These are phyloP conservation scores for Phaethornis superciliosus DNA, from an alignment of 2,113 vertebrate species.

Conservation along the genomic window DNA sequence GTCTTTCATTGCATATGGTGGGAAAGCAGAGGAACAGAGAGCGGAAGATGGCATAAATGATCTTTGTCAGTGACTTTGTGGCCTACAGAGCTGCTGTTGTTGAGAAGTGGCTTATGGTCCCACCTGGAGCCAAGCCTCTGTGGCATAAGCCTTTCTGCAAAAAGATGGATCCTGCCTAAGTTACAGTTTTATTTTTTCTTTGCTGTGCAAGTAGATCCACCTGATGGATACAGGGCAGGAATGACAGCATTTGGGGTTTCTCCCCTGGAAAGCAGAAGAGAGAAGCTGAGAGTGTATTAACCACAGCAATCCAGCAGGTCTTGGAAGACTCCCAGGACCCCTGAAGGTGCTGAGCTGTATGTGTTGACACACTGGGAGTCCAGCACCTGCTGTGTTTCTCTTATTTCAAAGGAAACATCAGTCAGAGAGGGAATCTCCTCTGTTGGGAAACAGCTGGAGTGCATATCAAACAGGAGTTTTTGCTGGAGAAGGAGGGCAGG, in stretches of 20 bases:
- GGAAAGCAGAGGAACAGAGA: neutral
- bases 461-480: neutral
- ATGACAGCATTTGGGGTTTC: neutral
- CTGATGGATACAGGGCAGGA: neutral
- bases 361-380: constrained; percentile 1
- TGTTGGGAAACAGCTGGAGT: neutral
- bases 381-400: neutral
- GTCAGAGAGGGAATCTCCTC: neutral
- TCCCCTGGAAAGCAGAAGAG: neutral
- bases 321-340: constrained; percentile 73
- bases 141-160: neutral
- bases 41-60: neutral
- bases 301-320: constrained; percentile 48
- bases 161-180: neutral
- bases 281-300: constrained; percentile 73
- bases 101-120: neutral
- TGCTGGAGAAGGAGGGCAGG: neutral
- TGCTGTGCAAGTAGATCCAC: neutral
- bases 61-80: neutral
- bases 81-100: neutral
- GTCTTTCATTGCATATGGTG: neutral
- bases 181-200: neutral
- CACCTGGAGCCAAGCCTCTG: neutral
- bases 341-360: constrained; percentile 63
- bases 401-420: constrained; percentile 47